Percentiles rank a stretch among this genome's conserved stretches.
These are phyloP conservation scores for Hanleya hanleyi DNA, from an alignment of 2,888 invertebrate genomes.

Conservation along the genomic window DNA sequence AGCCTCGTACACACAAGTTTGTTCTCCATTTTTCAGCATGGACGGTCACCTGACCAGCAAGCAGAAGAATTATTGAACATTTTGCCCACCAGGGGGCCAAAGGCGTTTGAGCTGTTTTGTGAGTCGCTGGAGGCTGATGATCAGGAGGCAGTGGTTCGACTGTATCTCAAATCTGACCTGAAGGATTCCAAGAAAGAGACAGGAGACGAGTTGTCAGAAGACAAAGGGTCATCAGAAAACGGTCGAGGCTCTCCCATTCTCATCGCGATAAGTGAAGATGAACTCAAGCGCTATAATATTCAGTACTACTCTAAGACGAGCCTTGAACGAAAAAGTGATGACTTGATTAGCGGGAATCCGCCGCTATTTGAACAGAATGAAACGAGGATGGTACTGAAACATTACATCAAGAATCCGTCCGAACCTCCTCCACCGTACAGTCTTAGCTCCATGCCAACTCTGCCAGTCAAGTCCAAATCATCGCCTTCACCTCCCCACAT, in stretches of 20 bases:
- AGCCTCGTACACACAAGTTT: too few species aligned
- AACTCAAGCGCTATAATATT: neutral
- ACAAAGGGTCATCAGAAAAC: neutral
- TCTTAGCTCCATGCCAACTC: neutral
- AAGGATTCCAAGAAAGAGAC: constrained; percentile 11
- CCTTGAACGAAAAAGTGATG: neutral
- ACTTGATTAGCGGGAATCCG: neutral
- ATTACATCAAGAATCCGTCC: constrained; percentile 27
- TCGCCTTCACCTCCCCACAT: too few species aligned
- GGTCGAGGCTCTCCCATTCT: neutral
- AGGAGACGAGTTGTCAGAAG: neutral
- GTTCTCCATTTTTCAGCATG: too few species aligned
- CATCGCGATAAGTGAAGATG: neutral
- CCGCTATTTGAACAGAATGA: constrained; percentile 15
- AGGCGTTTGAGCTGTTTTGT: constrained; percentile 60
- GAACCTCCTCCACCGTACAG: neutral
- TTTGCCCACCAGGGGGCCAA: constrained; percentile 46
- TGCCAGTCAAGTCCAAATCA: neutral
- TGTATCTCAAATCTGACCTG: constrained; percentile 6
- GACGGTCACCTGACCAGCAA: constrained; percentile 50
- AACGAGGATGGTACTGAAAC: constrained; percentile 21
- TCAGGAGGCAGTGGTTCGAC: constrained; percentile 52
- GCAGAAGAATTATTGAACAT: constrained; percentile 57
- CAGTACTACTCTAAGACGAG: neutral
- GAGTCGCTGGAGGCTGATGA: constrained; percentile 55